Base-by-base conservation (phyloP, 2,113 vertebrate species). In the Bostrychus sinensis region DNA sequence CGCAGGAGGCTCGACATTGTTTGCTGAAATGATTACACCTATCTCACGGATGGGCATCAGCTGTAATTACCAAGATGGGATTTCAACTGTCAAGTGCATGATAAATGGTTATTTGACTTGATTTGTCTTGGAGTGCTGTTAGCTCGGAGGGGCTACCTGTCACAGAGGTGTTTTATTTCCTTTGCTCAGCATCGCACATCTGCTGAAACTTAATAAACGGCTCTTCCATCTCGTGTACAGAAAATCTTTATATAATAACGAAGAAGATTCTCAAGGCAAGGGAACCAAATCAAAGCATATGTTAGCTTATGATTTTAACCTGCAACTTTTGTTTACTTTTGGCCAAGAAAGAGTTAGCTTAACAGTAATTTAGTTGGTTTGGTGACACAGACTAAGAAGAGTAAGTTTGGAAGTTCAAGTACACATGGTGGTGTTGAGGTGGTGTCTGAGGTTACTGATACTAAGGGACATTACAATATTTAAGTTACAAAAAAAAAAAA, bases 81-180 rank as follows among this genome's bases (percentile, higher is more conserved):
- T 83, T 89, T 79, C 75, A 77, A 55, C 76, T 75, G 86, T 86
- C 88, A 70, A n/a, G n/a, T n/a, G 67, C 43, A 56, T 80, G 88
- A 88, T 78, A 83, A 89, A 86, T 81, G 85, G 72, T 63, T 38
- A 58, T 88, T 88, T 84, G 82, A 79, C 84, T 91, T 83, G 85
- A 82, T 88, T 82, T 78, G 77, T 83, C 84, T 85, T 48, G 69
- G 68, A 14, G 63, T 42, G 64, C 78, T 63, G 66, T 72, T 72
- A 77, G 70, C 51, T 61, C 5, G 8, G 63, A 19, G 43, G 26
- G n/a, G 72, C 63, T 64, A 72, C 70, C 73, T 64, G 82, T 80
- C 81, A 84, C 67, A 0, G 58, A 80, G 63, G 68, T 79, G 32
- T 82, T 89, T 59, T 56, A 66, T 86, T 86, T 88, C 66, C 71